Conservation (phyloP, 2,888 invertebrate species). For the Troglohyphantes excavatus region DNA sequence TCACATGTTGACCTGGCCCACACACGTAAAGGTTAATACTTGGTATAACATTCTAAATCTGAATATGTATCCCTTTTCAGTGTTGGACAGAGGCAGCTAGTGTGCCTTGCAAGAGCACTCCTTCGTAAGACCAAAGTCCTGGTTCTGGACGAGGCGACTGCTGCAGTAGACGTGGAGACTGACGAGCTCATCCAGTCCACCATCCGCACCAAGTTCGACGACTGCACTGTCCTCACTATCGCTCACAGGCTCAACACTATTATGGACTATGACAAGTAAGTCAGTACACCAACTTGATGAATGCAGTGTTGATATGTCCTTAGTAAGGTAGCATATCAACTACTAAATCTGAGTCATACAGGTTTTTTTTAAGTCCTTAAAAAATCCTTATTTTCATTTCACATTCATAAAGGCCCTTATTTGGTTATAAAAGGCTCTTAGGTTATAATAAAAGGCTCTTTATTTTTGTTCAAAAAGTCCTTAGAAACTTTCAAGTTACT, state of each 20-base stretch:
- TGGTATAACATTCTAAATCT: not conserved
- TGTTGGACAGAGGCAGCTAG: conserved; percentile 84
- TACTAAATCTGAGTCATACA: no score
- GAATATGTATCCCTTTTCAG: no score
- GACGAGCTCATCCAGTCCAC: conserved; percentile 87
- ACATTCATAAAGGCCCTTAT: no score
- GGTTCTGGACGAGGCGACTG: conserved; percentile 85
- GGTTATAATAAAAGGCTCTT: no score
- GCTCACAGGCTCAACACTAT: conserved; percentile 96
- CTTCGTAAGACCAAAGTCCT: conserved; percentile 83
- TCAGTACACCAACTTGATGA: no score
- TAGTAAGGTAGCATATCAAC: no score
- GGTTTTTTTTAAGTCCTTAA: no score
- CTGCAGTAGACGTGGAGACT: conserved; percentile 85
- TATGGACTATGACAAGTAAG: conserved; percentile 89
- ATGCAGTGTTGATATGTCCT: no score
- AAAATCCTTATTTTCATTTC: no score
- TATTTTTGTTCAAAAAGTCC: no score
- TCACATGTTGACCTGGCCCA: not conserved
- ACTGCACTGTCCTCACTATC: conserved; percentile 94
- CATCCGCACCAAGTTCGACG: conserved; percentile 91
- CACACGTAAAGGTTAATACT: not conserved
- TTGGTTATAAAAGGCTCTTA: no score
- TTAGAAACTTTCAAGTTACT: no score
- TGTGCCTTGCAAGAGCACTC: conserved; percentile 84